These are phyloP conservation scores for Amphipyra berbera DNA, from an alignment of 2,888 invertebrate genomes.

Conservation along the genomic window DNA sequence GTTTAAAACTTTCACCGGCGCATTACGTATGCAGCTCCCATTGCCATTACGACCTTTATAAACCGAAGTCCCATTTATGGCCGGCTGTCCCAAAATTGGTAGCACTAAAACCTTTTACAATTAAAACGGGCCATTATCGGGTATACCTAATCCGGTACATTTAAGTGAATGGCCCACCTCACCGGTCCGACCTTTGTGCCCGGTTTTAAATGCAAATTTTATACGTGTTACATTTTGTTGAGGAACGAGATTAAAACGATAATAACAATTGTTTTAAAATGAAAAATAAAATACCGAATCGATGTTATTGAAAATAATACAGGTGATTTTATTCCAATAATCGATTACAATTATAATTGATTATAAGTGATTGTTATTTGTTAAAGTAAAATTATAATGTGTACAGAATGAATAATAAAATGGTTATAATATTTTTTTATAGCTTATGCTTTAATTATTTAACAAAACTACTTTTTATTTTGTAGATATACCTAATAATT, in stretches of 20 bases:
- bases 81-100: constrained; percentile 55
- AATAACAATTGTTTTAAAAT: constrained; percentile 8
- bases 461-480: no score
- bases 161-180: constrained; percentile 74
- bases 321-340: no score
- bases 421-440: no score
- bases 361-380: no score
- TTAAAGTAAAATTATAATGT: no score
- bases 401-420: no score
- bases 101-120: constrained; percentile 70
- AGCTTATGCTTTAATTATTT: no score
- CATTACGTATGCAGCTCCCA: constrained; percentile 44
- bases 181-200: constrained; percentile 71
- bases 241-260: constrained; percentile 51
- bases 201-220: constrained; percentile 73
- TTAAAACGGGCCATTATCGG: constrained; percentile 79
- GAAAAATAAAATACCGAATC: background rate
- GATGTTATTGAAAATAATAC: no score
- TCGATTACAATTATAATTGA: no score
- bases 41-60: constrained; percentile 38
- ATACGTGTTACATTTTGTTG: constrained; percentile 41
- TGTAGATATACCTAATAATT: no score
- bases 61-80: constrained; percentile 46
- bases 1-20: constrained; percentile 8
- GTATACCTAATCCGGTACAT: constrained; percentile 76